Base-by-base conservation (phyloP, 2,888 invertebrate species). In the Parnassius mnemosyne region DNA sequence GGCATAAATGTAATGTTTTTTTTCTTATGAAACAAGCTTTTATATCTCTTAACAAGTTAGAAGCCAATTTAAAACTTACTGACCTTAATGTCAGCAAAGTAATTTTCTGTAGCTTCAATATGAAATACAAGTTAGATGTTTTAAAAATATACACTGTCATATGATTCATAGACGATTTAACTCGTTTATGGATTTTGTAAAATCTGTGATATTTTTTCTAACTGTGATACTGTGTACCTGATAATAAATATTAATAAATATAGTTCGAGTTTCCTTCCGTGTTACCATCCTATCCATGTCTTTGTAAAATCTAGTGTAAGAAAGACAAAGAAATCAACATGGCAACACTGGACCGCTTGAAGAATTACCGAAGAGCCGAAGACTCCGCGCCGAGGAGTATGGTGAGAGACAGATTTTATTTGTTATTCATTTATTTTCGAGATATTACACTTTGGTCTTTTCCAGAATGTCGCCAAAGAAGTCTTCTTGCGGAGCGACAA, bases 361-460 rank as follows among this genome's bases (percentile, higher is more conserved):
- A 60, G 59, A 58, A 12, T 20, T 54, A 66, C 42, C 47, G 69
- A 72, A 73, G 67, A 72, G 61, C 57, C 54, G 75, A 78, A 74
- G 64, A 60, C 70, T 65, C 5, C 78, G 74, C 78, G 41, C 73
- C 79, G 70, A 10, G 78, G 75, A 77, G 59, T 12, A 64, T 69
- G 81, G 82, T 82, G 69, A 82, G 82, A 77, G 56, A 70, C 69
- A 61, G 52, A 49, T 63, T 69, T 67, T 67, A 63, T 66, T 70
- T 67, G 64, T 61, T 68, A 60, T 65, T 49, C 65, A 59, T 53
- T 7, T n/a, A 51, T 69, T 61, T 89, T 83, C 85, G 64, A 77
- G 89, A 82, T 89, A 77, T 76, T 81, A 71, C 73, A 53, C 87
- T 89, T 89, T 90, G 90, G 68, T 90, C 90, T 89, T 83, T 87